Evolutionary conservation across 2,113 vertebrate genomes (phyloP).

Genomic region (Tretioscincus oriximinensis): DNA sequence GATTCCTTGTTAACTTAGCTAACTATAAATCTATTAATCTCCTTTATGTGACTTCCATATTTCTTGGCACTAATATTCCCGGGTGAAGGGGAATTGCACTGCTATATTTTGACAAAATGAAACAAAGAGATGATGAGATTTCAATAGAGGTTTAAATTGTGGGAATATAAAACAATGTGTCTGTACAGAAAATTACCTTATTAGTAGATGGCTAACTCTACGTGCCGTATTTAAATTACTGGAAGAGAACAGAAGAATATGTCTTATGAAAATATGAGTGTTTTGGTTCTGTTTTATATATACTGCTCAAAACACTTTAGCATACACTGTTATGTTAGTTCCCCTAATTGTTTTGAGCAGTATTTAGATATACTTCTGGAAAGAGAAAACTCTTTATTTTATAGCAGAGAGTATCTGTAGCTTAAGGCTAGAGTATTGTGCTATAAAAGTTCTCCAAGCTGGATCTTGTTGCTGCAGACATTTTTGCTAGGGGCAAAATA

Average conservation of each 20-base stretch:
- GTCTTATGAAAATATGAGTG: neutral
- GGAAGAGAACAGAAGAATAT: neutral
- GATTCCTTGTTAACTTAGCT: neutral
- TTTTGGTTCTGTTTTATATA: neutral
- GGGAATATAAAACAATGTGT: neutral
- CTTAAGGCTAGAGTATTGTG: too few relatives aligned
- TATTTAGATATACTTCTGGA: too few relatives aligned
- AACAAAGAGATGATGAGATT: constrained; percentile 3
- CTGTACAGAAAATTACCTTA: neutral
- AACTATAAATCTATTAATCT: neutral
- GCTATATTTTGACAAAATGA: constrained; percentile 11
- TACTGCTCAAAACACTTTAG: too few relatives aligned
- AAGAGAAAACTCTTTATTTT: neutral
- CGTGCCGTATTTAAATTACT: neutral
- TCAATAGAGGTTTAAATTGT: neutral
- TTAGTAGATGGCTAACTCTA: neutral
- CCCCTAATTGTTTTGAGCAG: too few relatives aligned
- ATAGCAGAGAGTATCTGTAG: too few relatives aligned
- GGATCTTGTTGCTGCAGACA: too few relatives aligned
- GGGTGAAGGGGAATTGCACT: neutral
- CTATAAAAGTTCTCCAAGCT: too few relatives aligned
- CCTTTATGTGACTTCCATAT: neutral
- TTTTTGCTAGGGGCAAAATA: too few relatives aligned
- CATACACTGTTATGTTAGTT: too few relatives aligned
- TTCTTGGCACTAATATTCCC: neutral